Base-by-base conservation (phyloP, 2,888 invertebrate genomes). In the Drosophila kuntzei region DNA sequence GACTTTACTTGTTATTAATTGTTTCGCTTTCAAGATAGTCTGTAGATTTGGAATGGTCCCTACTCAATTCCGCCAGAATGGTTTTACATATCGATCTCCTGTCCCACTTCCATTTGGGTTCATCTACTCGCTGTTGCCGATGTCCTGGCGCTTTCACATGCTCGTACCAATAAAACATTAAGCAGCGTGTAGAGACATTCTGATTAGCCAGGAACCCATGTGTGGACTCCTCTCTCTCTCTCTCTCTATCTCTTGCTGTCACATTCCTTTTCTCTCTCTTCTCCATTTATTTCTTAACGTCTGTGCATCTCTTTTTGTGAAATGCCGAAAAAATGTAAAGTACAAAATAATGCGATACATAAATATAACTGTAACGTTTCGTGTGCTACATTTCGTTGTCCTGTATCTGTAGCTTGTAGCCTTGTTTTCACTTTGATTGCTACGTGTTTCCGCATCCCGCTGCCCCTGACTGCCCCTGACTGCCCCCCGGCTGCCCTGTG, bases 381-480 rank as follows among this genome's bases (percentile, higher is more conserved):
- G 73, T 77, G 63, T 73, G 75, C 66, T 36, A 71, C 71, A 63
- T 70, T 64, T 47, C 41, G 44, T 63, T 69, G 64, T 71, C 50
- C 78, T 70, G 65, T 57, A 9, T 46, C 27, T 46, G 46, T 44
- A 9, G 44, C 44, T 55, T 55, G 54, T 46, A 34, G 79, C 66
- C 87, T 76, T 79, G 83, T 88, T 83, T 82, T 86, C 88, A 69
- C 83, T 77, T 83, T 88, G 83, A 83, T 83, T 88, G 83, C 80
- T 80, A 80, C 83, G 83, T 80, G 80, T 80, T 79, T 76, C 73
- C 57, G 49, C 71, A 36, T 51, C 29, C 50, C 55, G 5, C 43
- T 59, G 25, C 34, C 25, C 20, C 29, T 2, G 8, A n/a, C 20
- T 5, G 8, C 8, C 22, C 16, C 37, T 12, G 11, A 14, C 12